Base-by-base conservation (phyloP, 2,888 invertebrate species). In the Synanthedon vespiformis region DNA sequence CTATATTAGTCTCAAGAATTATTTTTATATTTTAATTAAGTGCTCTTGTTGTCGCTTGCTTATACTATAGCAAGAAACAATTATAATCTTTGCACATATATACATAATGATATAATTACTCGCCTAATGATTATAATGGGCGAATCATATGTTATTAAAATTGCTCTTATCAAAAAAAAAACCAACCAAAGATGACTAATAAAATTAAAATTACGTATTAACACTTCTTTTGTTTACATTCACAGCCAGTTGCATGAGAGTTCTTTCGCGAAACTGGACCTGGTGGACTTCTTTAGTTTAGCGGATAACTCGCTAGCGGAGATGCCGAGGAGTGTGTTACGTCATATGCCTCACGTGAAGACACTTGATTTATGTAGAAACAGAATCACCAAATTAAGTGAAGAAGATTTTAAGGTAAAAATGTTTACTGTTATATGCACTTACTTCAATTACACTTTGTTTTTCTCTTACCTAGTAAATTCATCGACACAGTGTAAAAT, bases 311-410 rank as follows among this genome's bases (percentile, higher is more conserved):
- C 90, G 52, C 83, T 96, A 58, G 88, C 90, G 41, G 90, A 91
- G 63, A 90, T 96, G 77, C 96, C 96, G 4, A 89, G 91, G 50
- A 91, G 93, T 58, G 90, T 95, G 49, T 88, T 95, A 55, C 89
- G 91, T 52, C 92, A 93, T 67, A 89, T 95, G 78, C 93, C 94
- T 1, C 90, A 92, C 60, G 89, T 97, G 54, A 91, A 91, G 68
- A 94, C 94, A 1, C 84, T 97, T 56, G 95, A 96, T 77, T 85
- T 98, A 55, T 94, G 94, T 61, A 89, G 95, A 59, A 94, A 95
- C 68, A 91, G 90, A 61, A 92, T 98, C 61, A 90, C 89, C 55
- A 89, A 91, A 51, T 89, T 98, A 52, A 89, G 90, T 34, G 89
- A 92, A 58, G 90, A 92, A 52, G 94, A 94, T 68, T 92, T 97